These are phyloP conservation scores for Atractosteus spatula DNA, from an alignment of 2,113 vertebrate genomes.

Conservation along the genomic window DNA sequence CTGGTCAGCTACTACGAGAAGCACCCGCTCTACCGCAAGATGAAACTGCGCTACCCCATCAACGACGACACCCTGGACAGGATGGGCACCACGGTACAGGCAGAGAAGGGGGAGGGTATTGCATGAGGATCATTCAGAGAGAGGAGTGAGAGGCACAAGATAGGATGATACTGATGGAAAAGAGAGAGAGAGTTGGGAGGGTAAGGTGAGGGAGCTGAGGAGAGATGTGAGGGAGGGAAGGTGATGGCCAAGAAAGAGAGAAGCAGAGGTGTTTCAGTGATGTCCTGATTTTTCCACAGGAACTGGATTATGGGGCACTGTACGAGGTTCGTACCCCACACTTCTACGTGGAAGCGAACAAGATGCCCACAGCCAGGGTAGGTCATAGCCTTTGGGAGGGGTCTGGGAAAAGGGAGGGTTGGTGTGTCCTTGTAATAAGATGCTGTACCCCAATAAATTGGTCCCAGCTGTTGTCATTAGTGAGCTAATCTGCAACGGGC, in stretches of 20 bases:
- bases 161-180: background rate
- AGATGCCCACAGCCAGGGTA: constrained; percentile 81
- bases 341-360: constrained; percentile 84
- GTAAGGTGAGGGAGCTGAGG: too few relatives aligned
- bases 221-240: too few relatives aligned
- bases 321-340: constrained; percentile 81
- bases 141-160: background rate
- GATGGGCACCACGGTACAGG: constrained; percentile 78
- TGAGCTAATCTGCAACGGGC: too few relatives aligned
- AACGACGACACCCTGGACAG: constrained; percentile 82
- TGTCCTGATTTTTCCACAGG: constrained; percentile 49
- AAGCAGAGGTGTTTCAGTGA: background rate
- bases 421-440: too few relatives aligned
- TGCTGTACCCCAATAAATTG: too few relatives aligned
- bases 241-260: background rate
- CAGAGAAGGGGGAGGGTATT: background rate
- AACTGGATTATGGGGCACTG: constrained; percentile 79
- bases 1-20: constrained; percentile 82
- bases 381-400: constrained; percentile 26
- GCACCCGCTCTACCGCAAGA: constrained; percentile 81
- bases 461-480: too few relatives aligned
- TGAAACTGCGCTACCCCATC: constrained; percentile 83
- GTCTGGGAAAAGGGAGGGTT: background rate
- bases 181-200: background rate
- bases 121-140: too few relatives aligned